Conservation (phyloP, 1,140 invertebrate species). For the Prorops nasuta region DNA sequence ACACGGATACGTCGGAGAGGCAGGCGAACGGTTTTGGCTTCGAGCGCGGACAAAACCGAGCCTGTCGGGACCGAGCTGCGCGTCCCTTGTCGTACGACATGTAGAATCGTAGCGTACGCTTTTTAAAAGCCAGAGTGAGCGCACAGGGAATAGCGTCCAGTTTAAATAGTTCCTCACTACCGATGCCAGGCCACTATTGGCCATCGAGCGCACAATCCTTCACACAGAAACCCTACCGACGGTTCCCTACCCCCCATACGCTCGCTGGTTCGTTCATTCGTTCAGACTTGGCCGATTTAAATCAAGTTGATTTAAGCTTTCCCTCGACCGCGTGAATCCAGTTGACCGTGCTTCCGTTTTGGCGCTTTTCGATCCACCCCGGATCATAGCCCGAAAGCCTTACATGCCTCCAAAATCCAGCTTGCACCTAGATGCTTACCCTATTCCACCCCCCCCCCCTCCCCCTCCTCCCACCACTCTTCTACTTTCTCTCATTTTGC, state of each 20-base stretch:
- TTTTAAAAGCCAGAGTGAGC: conserved; percentile 26
- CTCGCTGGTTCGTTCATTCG: conserved; percentile 17
- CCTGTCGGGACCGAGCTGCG: conserved; percentile 16
- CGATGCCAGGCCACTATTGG: conserved; percentile 5
- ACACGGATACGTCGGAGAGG: conserved; percentile 19
- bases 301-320: conserved; percentile 37
- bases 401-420: too few species aligned
- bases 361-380: neutral
- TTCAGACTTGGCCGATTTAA: conserved; percentile 29
- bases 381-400: too few species aligned
- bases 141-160: conserved; percentile 21
- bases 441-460: too few species aligned
- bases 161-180: conserved; percentile 28
- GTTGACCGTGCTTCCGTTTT: conserved; percentile 24
- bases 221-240: neutral
- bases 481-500: too few species aligned
- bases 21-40: conserved; percentile 25
- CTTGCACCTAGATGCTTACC: too few species aligned
- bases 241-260: neutral
- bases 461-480: too few species aligned
- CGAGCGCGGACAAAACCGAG: conserved; percentile 26
- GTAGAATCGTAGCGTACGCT: conserved; percentile 15
- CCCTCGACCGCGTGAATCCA: conserved; percentile 17
- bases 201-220: neutral
- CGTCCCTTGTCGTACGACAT: conserved; percentile 7